A percentile compares a stretch with the other conserved stretches of the same genome.
Conservation (phyloP, 2,797 vertebrate species). For the Pseudomugil tenellus region DNA sequence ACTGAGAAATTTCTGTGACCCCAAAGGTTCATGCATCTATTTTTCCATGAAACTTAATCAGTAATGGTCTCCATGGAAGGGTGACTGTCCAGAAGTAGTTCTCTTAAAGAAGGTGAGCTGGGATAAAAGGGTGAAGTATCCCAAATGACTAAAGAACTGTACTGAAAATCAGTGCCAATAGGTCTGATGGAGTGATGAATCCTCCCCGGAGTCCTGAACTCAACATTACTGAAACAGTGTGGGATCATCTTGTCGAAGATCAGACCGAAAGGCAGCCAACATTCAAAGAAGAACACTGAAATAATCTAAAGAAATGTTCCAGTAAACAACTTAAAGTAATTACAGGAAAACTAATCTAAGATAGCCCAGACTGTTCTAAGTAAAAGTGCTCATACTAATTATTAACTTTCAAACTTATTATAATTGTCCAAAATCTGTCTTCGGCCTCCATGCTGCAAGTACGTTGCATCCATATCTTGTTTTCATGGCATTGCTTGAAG, state of each 20-base stretch:
- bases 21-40: background rate
- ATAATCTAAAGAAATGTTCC: background rate
- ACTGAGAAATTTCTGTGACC: background rate
- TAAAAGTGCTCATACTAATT: background rate
- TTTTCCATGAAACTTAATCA: background rate
- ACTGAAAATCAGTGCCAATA: background rate
- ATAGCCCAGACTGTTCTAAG: background rate
- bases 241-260: background rate
- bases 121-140: background rate
- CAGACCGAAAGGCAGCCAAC: background rate
- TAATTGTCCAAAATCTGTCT: background rate
- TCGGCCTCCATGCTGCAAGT: too few species aligned
- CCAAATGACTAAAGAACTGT: background rate
- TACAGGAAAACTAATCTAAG: background rate
- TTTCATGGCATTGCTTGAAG: background rate
- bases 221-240: background rate
- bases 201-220: background rate
- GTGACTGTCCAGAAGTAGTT: background rate
- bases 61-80: background rate
- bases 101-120: background rate
- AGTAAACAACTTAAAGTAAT: background rate
- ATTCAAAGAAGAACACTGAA: background rate
- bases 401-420: background rate
- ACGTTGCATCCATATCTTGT: background rate
- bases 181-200: background rate